Percentiles rank a stretch among this genome's conserved stretches.
These are phyloP conservation scores for Brachionus sp. DNA, from an alignment of 1,140 invertebrate species.

Conservation along the genomic window DNA sequence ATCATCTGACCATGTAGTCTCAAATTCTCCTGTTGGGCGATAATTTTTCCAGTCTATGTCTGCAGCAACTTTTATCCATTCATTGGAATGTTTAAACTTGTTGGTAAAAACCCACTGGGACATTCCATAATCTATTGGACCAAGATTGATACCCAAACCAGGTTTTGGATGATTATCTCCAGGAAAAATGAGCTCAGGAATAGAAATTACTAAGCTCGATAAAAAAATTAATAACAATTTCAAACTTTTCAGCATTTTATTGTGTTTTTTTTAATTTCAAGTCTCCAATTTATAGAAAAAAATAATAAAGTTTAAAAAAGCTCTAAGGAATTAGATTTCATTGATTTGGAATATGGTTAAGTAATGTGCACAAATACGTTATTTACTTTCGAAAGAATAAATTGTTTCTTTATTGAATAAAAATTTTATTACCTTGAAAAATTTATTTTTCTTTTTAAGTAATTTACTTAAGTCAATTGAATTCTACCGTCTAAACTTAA, in stretches of 20 bases:
- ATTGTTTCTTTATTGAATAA: background rate
- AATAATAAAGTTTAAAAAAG: background rate
- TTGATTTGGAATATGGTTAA: background rate
- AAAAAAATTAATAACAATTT: background rate
- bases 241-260: background rate
- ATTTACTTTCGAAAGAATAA: background rate
- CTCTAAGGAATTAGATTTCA: background rate
- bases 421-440: background rate
- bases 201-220: background rate
- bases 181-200: background rate
- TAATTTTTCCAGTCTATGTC: background rate
- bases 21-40: background rate
- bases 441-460: background rate
- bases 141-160: constrained; percentile 11
- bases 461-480: background rate
- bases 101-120: constrained; percentile 9
- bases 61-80: background rate
- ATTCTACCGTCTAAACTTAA: background rate
- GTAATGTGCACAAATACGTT: background rate
- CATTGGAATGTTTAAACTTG: background rate
- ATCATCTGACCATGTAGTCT: background rate
- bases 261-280: background rate
- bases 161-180: background rate
- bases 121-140: constrained; percentile 12
- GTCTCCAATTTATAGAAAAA: background rate